phyloP scores from a whole-genome alignment of 2,797 vertebrate species.

The Pristis pectinata region DNA sequence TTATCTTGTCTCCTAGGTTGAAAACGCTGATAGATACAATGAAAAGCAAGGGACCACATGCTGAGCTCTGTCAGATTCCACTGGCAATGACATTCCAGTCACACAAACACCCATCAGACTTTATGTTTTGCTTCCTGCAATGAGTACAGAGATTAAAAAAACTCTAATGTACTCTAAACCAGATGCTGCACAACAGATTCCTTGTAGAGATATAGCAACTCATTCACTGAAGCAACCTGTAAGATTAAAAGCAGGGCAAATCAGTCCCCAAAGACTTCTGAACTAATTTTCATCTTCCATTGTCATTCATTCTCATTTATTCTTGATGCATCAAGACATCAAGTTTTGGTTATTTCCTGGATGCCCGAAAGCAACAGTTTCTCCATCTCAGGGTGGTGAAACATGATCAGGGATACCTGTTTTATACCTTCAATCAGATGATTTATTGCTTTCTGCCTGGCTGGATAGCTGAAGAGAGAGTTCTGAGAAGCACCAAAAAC shows the following conservation, averaged over 20 bases:
- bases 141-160: not conserved
- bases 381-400: not conserved
- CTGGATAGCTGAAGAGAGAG: not conserved
- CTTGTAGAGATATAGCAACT: not conserved
- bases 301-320: not conserved
- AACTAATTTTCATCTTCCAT: not conserved
- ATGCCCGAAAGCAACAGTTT: not conserved
- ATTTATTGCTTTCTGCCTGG: not conserved
- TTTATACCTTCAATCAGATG: not conserved
- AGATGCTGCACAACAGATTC: not conserved
- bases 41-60: too few species aligned
- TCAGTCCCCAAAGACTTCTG: not conserved
- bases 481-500: not conserved
- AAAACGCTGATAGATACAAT: too few species aligned
- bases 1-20: too few species aligned
- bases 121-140: too few species aligned
- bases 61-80: too few species aligned
- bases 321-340: not conserved
- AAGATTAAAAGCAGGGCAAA: not conserved
- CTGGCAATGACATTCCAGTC: too few species aligned
- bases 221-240: not conserved
- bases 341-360: not conserved
- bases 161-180: not conserved
- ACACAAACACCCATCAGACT: too few species aligned
- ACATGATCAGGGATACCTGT: not conserved